Evolutionary conservation across 2,888 invertebrate genomes (phyloP), one percentile per base, ranked within the genome.

Genomic region (Latrodectus hesperus): DNA sequence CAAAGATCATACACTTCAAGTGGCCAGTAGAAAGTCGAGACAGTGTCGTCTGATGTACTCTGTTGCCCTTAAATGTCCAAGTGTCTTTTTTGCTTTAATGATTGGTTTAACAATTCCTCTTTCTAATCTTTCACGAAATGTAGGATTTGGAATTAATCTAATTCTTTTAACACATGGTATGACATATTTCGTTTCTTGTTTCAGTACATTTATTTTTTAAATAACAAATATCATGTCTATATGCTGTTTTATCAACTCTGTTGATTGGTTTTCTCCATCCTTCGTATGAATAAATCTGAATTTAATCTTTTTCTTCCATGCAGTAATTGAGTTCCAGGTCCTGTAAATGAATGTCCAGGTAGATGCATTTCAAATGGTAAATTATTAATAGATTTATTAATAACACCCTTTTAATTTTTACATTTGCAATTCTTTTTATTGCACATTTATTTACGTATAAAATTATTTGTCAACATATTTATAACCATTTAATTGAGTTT

Each of bases 281-380:
- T 67, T 67, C 22, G 17, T 67, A 67, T 17, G 67, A n/a, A 14
- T 16, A 67, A 67, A 67, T 67, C 67, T 22, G 67, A 22, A 22
- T 26, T 67, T 67, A 67, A 22, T 67, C 67, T 67, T 11, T 26
- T 67, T 67, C 22, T 67, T 5, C 67, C 67, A 17, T 67, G 16
- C 4, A 11, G n/a, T 12, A 22, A 67, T 22, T 67, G 22, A n/a
- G 22, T 67, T 22, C 67, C 26, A n/a, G 17, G 67, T 6, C 67
- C 22, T 67, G 67, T 67, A 67, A 67, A 17, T 67, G 16, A 17
- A 22, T 67, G 22, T n/a, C n/a, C 67, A 16, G 67, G 22, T 17
- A 67, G 22, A 10, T 67, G 67, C 26, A 67, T 67, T 67, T 67
- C 67, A 67, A 67, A 67, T n/a, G 67, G 22, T 17, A 22, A 67